Conservation (phyloP, 2,113 vertebrate species). For the Lates calcarifer region DNA sequence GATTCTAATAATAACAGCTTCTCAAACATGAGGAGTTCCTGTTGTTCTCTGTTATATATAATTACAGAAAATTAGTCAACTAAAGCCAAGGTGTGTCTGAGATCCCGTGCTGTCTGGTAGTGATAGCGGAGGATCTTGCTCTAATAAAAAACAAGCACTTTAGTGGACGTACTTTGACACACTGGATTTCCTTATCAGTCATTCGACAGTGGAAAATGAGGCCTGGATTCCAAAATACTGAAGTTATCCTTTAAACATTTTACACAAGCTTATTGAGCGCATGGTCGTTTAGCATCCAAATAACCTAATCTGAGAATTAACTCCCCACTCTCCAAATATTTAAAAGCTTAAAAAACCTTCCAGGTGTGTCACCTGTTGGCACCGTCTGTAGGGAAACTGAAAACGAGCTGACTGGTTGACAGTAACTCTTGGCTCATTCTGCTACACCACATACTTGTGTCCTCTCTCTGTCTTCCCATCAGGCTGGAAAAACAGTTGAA, state of each 20-base stretch:
- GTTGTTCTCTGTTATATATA: neutral
- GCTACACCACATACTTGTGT: neutral
- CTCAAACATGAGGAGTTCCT: slow-evolving; percentile 1
- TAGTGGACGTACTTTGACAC: too few relatives aligned
- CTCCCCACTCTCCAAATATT: neutral
- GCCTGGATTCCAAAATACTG: too few relatives aligned
- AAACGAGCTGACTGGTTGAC: neutral
- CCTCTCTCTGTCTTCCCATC: neutral
- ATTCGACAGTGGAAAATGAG: too few relatives aligned
- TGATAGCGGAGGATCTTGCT: too few relatives aligned
- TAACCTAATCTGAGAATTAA: neutral
- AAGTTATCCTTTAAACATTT: too few relatives aligned
- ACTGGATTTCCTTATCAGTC: too few relatives aligned
- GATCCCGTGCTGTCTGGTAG: too few relatives aligned
- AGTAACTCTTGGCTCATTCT: neutral
- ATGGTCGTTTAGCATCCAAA: neutral
- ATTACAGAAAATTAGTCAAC: neutral
- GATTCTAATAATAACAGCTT: slow-evolving; percentile 4
- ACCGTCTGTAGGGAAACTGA: neutral
- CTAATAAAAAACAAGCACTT: too few relatives aligned
- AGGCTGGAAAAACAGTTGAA: slow-evolving; percentile 19
- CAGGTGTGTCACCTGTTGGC: neutral
- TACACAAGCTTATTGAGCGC: too few relatives aligned
- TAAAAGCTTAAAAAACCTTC: neutral
- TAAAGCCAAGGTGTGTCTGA: too few relatives aligned